phyloP scores from a whole-genome alignment of 1,140 invertebrate genomes.

The Drosophila suzukii region DNA sequence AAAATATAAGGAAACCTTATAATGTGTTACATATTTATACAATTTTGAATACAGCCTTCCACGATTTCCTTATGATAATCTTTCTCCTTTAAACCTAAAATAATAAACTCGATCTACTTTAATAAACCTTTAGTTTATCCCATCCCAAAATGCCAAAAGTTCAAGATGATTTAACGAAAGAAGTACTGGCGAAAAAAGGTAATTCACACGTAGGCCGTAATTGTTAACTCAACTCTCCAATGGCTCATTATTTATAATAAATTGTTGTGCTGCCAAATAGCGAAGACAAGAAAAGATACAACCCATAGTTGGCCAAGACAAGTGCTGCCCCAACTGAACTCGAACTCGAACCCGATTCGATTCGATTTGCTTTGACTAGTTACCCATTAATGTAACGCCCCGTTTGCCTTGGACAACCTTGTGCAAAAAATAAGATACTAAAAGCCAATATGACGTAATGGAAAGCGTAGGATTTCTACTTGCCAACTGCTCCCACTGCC shows the following conservation, averaged over 20 bases:
- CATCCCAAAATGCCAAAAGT: slow-evolving; percentile 59
- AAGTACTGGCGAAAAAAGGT: not conserved
- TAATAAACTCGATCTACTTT: not conserved
- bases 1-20: not conserved
- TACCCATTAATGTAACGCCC: slow-evolving; percentile 79
- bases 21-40: not conserved
- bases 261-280: slow-evolving; percentile 48
- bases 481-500: slow-evolving; percentile 38
- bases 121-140: not conserved
- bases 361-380: slow-evolving; percentile 52
- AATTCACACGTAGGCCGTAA: slow-evolving; percentile 74
- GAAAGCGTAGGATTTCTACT: slow-evolving; percentile 69
- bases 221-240: slow-evolving; percentile 60
- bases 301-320: slow-evolving; percentile 65
- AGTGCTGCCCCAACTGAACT: slow-evolving; percentile 50
- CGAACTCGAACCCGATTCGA: slow-evolving; percentile 16
- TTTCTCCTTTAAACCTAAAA: not conserved
- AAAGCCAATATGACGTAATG: slow-evolving; percentile 64
- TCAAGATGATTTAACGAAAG: slow-evolving; percentile 50
- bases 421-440: slow-evolving; percentile 40
- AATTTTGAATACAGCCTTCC: not conserved
- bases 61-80: not conserved
- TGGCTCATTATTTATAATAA: slow-evolving; percentile 75
- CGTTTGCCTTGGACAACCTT: slow-evolving; percentile 83
- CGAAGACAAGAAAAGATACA: slow-evolving; percentile 35